These are phyloP conservation scores for Crypturellus tataupa DNA, from an alignment of 2,797 vertebrate genomes.

Conservation along the genomic window DNA sequence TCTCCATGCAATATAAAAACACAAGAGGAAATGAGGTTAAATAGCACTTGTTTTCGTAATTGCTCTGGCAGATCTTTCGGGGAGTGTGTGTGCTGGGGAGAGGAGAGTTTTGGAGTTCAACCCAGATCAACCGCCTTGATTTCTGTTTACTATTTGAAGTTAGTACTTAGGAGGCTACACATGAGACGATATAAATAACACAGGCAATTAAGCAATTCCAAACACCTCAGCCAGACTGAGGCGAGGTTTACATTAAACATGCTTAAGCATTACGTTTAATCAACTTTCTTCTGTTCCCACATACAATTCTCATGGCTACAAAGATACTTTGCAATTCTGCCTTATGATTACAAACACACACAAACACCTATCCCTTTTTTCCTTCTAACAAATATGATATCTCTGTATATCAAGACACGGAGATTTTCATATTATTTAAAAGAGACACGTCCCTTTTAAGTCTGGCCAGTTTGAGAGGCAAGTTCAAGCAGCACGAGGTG, in stretches of 20 bases:
- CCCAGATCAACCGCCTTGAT: conserved; percentile 16
- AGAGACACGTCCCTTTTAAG: conserved; percentile 19
- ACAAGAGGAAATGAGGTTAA: background rate
- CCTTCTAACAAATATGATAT: conserved; percentile 26
- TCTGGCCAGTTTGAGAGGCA: conserved; percentile 19
- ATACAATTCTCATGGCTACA: conserved; percentile 36
- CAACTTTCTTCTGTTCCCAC: conserved; percentile 63
- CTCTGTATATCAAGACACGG: conserved; percentile 19
- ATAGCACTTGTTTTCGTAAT: conserved; percentile 30
- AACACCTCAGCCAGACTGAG: conserved; percentile 36
- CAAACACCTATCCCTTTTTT: background rate
- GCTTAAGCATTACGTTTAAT: conserved; percentile 44
- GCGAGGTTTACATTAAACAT: conserved; percentile 69
- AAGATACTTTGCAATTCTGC: conserved; percentile 48
- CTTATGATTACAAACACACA: conserved; percentile 3
- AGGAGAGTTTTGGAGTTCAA: conserved; percentile 13
- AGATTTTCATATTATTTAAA: conserved; percentile 57
- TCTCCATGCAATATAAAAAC: conserved; percentile 4
- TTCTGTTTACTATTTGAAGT: conserved; percentile 19
- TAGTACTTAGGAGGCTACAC: background rate
- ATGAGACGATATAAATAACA: background rate
- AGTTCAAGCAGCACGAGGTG: background rate
- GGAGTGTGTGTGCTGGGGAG: rapidly evolving
- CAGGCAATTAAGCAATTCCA: conserved; percentile 53
- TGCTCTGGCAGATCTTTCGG: background rate